These are phyloP conservation scores for Hydrophis major DNA, from an alignment of 2,797 vertebrate genomes.

Conservation along the genomic window DNA sequence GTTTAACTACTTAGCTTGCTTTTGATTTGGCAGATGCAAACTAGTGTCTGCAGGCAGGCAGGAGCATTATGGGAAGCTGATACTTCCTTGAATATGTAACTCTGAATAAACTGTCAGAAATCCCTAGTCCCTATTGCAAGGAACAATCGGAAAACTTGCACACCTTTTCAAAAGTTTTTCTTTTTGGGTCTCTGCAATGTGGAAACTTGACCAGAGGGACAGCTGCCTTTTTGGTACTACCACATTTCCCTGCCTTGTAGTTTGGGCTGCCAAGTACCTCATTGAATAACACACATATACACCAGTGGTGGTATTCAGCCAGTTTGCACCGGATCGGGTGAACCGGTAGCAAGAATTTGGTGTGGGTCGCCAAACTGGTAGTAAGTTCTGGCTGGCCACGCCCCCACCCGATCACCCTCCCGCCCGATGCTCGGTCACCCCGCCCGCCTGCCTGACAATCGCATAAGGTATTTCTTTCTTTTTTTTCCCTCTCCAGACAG, in stretches of 20 bases:
- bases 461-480: too few relatives aligned
- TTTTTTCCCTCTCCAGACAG: too few relatives aligned
- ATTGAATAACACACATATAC: background rate
- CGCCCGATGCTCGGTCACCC: too few relatives aligned
- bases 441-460: too few relatives aligned
- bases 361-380: too few relatives aligned
- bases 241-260: background rate
- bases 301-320: too few relatives aligned
- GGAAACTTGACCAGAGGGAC: background rate
- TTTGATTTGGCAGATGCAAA: background rate
- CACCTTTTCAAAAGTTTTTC: background rate
- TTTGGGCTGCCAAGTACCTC: background rate
- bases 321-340: too few relatives aligned
- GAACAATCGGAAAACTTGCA: background rate
- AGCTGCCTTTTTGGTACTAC: background rate
- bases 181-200: background rate
- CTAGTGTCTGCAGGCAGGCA: background rate
- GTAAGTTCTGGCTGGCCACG: too few relatives aligned
- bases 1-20: background rate
- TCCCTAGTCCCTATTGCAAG: background rate
- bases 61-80: background rate
- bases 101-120: background rate
- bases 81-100: background rate
- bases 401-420: too few relatives aligned
- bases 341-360: too few relatives aligned